Conservation (phyloP, 1,140 invertebrate species). For the Orchesella cincta region DNA sequence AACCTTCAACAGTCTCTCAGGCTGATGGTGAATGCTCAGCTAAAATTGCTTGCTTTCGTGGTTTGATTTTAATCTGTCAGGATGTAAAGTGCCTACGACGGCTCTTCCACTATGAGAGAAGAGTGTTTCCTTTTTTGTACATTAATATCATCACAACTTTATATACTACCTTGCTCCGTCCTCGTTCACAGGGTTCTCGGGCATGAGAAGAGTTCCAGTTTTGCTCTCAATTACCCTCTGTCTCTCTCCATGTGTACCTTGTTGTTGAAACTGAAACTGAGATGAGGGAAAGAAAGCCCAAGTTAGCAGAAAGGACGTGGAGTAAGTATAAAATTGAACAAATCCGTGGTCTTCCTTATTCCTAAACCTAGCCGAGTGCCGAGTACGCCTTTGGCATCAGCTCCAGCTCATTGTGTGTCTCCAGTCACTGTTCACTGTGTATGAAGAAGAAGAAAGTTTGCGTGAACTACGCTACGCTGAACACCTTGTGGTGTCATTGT, state of each 20-base stretch:
- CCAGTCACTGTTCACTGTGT: not conserved
- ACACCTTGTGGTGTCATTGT: not conserved
- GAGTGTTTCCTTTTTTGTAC: too few species aligned
- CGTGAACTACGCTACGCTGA: not conserved
- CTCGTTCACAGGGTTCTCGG: too few species aligned
- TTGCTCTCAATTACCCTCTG: conserved; percentile 16
- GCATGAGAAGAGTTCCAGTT: not conserved
- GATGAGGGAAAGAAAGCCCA: not conserved
- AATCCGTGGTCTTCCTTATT: not conserved
- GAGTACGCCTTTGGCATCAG: not conserved
- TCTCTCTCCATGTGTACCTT: not conserved
- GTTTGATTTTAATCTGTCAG: conserved; percentile 30
- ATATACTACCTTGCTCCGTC: not conserved
- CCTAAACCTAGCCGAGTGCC: too few species aligned
- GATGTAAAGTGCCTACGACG: conserved; percentile 21
- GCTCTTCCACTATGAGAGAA: not conserved
- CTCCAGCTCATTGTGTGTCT: not conserved
- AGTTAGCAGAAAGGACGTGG: not conserved
- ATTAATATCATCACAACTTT: not conserved
- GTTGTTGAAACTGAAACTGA: conserved; percentile 14
- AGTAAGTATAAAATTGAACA: not conserved
- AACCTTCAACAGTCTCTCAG: too few species aligned
- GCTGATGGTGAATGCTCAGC: too few species aligned
- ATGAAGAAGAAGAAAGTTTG: not conserved
- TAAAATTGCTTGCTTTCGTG: conserved; percentile 27